phyloP scores from a whole-genome alignment of 2,113 vertebrate genomes.

The Bubalus kerabau region DNA sequence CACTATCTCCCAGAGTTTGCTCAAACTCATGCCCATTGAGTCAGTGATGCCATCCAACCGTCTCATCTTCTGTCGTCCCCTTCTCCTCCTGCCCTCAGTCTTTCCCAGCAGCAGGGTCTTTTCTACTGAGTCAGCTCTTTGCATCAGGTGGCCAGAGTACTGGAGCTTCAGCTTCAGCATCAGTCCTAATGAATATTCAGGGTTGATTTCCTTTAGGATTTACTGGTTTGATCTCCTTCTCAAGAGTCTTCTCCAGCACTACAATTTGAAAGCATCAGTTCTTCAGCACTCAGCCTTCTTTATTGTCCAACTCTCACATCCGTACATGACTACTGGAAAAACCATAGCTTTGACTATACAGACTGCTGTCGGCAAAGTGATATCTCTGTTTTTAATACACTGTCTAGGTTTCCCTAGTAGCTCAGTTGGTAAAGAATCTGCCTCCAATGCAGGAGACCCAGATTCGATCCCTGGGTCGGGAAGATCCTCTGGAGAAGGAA shows the following conservation, averaged over 20 bases:
- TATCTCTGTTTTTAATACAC: background rate
- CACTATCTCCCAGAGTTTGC: background rate
- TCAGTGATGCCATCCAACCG: background rate
- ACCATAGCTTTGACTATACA: background rate
- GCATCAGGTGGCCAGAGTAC: background rate
- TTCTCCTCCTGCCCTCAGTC: background rate
- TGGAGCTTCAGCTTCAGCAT: background rate
- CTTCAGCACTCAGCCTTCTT: background rate
- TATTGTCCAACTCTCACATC: background rate
- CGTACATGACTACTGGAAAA: background rate
- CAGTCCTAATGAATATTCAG: background rate
- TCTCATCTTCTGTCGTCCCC: background rate
- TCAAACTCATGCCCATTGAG: background rate
- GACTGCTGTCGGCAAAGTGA: background rate
- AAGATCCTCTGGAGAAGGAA: background rate
- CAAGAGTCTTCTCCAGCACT: background rate
- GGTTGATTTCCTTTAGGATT: background rate
- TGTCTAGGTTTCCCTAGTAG: background rate
- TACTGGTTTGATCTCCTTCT: background rate
- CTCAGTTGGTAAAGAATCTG: background rate
- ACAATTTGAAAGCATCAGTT: background rate
- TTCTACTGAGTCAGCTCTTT: background rate
- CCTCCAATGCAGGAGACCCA: rapidly evolving
- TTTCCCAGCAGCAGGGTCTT: background rate
- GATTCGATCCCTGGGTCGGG: background rate